Conservation (phyloP, 2,113 vertebrate species). For the Todiramphus chloris region DNA sequence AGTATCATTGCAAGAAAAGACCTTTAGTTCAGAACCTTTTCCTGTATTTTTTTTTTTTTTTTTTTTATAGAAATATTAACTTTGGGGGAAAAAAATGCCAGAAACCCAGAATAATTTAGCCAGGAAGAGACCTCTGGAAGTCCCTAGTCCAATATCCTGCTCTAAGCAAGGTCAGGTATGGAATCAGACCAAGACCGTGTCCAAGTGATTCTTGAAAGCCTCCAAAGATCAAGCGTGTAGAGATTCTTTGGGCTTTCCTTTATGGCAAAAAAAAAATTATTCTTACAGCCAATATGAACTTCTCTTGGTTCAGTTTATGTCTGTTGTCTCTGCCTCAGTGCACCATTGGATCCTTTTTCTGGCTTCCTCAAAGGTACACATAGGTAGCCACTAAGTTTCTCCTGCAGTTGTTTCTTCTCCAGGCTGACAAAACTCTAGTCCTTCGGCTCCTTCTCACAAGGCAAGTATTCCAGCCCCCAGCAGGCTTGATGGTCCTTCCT, state of each 20-base stretch:
- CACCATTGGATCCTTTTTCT: background rate
- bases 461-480: background rate
- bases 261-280: background rate
- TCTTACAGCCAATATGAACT: background rate
- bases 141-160: background rate
- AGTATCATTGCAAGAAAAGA: background rate
- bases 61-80: background rate
- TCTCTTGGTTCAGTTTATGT: background rate
- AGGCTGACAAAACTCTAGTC: background rate
- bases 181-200: background rate
- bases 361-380: background rate
- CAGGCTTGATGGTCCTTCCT: background rate
- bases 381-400: background rate
- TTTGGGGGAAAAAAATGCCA: background rate
- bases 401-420: background rate
- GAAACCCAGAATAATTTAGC: background rate
- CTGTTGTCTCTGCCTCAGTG: background rate
- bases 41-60: background rate
- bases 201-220: background rate
- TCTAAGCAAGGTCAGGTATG: background rate
- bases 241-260: background rate
- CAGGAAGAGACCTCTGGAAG: background rate
- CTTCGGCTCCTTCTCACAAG: background rate
- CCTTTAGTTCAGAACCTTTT: background rate
- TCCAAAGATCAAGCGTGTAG: background rate